phyloP scores from a whole-genome alignment of 2,888 invertebrate genomes.

The Brachyptera putata region DNA sequence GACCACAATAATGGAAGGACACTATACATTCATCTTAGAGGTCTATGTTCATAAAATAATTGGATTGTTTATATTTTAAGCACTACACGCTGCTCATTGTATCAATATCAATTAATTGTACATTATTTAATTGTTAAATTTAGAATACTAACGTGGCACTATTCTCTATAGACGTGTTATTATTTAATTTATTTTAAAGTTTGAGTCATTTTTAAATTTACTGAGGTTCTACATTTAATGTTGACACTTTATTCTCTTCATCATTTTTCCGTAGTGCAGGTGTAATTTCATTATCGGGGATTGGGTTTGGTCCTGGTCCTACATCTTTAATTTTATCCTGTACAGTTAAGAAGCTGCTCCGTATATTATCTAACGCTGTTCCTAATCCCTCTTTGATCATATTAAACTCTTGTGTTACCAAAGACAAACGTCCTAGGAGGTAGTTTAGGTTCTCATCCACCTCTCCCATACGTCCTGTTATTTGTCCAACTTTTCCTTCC shows the following conservation, averaged over 20 bases:
- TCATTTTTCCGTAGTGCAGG: slow-evolving; percentile 19
- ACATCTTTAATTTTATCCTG: slow-evolving; percentile 49
- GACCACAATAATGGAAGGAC: too few species aligned
- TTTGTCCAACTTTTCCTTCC: slow-evolving; percentile 72
- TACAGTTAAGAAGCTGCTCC: slow-evolving; percentile 59
- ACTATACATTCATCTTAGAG: too few species aligned
- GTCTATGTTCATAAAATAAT: too few species aligned
- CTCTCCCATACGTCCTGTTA: slow-evolving; percentile 70
- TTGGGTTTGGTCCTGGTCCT: slow-evolving; percentile 47
- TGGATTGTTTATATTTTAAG: not conserved
- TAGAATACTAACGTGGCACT: slow-evolving; percentile 5
- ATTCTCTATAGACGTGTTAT: not conserved
- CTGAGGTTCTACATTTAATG: slow-evolving; percentile 4
- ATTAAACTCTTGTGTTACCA: slow-evolving; percentile 81
- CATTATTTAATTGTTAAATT: not conserved
- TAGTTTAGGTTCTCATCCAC: slow-evolving; percentile 80
- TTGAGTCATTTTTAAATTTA: not conserved
- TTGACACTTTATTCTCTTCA: slow-evolving; percentile 21
- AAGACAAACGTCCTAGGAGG: slow-evolving; percentile 68
- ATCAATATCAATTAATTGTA: not conserved
- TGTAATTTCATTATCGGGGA: slow-evolving; percentile 43
- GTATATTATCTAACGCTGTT: slow-evolving; percentile 65
- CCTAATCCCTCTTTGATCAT: slow-evolving; percentile 72
- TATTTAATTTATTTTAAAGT: not conserved
- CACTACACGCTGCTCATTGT: not conserved